Evolutionary conservation across 1,140 invertebrate species (phyloP), one percentile per base, ranked within the genome.

Genomic region (Leptinotarsa lineolata): DNA sequence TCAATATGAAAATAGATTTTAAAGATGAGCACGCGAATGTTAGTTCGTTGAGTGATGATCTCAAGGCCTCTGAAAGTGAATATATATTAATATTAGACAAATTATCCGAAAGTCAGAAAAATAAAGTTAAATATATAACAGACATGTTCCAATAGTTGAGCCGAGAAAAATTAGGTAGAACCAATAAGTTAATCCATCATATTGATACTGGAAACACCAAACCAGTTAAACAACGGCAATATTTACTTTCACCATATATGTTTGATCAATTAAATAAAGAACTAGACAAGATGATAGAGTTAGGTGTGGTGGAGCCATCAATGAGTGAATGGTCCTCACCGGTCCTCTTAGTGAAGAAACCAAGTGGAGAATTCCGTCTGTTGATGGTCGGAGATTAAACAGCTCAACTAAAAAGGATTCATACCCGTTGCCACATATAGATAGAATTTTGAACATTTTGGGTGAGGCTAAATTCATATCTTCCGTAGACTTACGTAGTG

Each of bases 351-450:
- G 70, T 76, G 3, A 74, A 65, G 39, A 78, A 78, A 65, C 15
- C 48, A 20, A 16, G 15, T 18, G 73, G 74, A 3, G 61, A 75
- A 39, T 72, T 63, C 24, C 22, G 83, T 8, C 80, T 66, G 70
- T 84, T 2, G 83, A 60, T n/a, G 78, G 79, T 54, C 69, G 84
- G 1, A 82, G 81, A 74, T 39, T 85, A n/a, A 60, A 60, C 20
- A 18, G 6, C 1, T 61, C 84, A 1, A 83, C 84, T 1, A 81
- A 78, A 48, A 75, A 76, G 20, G 82, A 85, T 70, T 6, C 20
- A 18, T 60, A 60, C n/a, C 59, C 59, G n/a, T 64, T 81, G 20
- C 80, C 81, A 16, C 22, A 63, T 1, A 60, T 84, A 58, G 72
- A 74, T 59, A n/a, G 39, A 18, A 83, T 83, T 30, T 65, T 85